A percentile compares a stretch with the other conserved stretches of the same genome.
phyloP scores from a whole-genome alignment of 2,888 invertebrate genomes.

The Minunthozetes semirufus region DNA sequence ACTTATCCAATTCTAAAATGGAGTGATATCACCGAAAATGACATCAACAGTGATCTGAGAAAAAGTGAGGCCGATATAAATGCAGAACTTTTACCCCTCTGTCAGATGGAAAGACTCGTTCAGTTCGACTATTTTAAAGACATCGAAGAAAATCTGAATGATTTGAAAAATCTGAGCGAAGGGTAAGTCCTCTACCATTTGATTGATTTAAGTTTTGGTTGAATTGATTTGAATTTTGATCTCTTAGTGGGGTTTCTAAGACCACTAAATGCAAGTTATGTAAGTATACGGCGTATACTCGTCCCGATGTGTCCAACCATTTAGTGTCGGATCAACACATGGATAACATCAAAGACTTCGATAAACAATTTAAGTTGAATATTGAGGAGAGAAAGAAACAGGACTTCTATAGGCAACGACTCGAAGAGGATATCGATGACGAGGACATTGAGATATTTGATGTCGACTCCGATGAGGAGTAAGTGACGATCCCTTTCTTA shows the following conservation, averaged over 20 bases:
- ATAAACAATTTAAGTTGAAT: background rate
- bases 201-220: background rate
- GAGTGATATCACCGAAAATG: background rate
- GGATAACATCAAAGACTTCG: constrained; percentile 11
- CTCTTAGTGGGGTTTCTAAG: background rate
- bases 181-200: background rate
- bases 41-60: background rate
- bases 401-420: background rate
- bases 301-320: background rate
- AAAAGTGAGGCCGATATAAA: background rate
- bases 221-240: background rate
- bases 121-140: background rate
- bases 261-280: background rate
- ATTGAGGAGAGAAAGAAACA: background rate
- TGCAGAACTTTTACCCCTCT: background rate
- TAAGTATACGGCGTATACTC: background rate
- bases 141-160: background rate
- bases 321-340: background rate
- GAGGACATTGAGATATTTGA: background rate
- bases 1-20: background rate
- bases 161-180: background rate
- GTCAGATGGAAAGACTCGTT: background rate
- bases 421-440: background rate
- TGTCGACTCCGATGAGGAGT: constrained; percentile 10
- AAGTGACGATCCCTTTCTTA: too few relatives aligned